Evolutionary conservation across 2,888 invertebrate species (phyloP), one percentile per base, ranked within the genome.

Genomic region (Nyleta sp.): DNA sequence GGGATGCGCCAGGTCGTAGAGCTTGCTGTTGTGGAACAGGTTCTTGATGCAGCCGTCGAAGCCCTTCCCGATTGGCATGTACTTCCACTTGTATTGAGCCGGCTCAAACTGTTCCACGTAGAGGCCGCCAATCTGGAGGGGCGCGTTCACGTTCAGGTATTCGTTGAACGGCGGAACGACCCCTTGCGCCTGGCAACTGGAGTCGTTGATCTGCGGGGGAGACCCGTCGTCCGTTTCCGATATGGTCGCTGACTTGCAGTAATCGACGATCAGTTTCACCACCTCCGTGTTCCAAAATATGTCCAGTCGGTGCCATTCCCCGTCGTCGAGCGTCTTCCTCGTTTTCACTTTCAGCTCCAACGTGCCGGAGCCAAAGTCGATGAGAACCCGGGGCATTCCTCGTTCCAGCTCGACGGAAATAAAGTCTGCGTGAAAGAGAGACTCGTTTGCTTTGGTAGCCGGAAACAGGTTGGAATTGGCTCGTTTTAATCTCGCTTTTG

Each of bases 1-100:
- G 0, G 98, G 98, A 89, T 96, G 96, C 0, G 98, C 98, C 83
- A 99, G 92, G 89, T 99, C 99, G 91, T 99, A 99, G 62, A 99
- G 92, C 89, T 95, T 97, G 86, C 98, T 98, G 88, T 99, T 99
- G 88, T 99, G 98, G 87, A 98, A 95, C 53, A 99, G 92, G 90
- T 99, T 98, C 85, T 97, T 93, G 77, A 99, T 96, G 91, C 99
- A 99, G 10, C 99, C 99, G 88, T 97, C 96, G 89, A 99, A 99
- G 18, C 96, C 96, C 91, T 96, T 95, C 1, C 96, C 96, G 44
- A 95, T 95, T 0, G 97, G 97, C 93, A 96, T 96, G 84, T 96
- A 96, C 84, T 96, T 96, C 97, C 97, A 97, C 85, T 95, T 95
- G 90, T 96, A 97, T 82, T 95, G 94, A 0, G 95, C 95, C 0